These are phyloP conservation scores for Micromussa lordhowensis DNA, from an alignment of 92 coral and sea anemone genomes.

Conservation along the genomic window DNA sequence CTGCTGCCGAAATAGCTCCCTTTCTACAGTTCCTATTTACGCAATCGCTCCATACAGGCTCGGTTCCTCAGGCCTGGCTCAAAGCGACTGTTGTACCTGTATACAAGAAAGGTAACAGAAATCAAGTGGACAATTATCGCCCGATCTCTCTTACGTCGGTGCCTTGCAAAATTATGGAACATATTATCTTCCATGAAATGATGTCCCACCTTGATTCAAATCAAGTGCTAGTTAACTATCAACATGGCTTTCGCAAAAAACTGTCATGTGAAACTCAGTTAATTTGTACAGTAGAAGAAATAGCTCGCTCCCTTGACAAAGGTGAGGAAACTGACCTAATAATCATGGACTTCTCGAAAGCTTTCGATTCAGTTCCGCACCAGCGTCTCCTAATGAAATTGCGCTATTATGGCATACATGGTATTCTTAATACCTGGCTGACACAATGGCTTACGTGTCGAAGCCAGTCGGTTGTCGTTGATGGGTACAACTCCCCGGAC, in stretches of 20 bases:
- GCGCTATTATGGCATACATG: constrained; percentile 46
- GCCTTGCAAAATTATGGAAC: constrained; percentile 61
- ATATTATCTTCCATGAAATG: constrained; percentile 42
- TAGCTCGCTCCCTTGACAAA: no score
- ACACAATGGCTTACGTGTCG: no score
- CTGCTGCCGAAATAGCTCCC: constrained; percentile 64
- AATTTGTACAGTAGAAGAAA: no score
- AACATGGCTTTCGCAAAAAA: constrained; percentile 59
- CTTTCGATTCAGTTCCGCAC: constrained; percentile 62
- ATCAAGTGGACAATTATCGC: constrained; percentile 37
- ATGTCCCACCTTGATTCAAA: constrained; percentile 45
- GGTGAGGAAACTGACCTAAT: not conserved
- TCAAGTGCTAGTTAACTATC: constrained; percentile 42
- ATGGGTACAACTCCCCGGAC: constrained; percentile 13
- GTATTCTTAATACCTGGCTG: not conserved
- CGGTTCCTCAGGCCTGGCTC: constrained; percentile 54
- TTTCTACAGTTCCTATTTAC: constrained; percentile 45
- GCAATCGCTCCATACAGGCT: constrained; percentile 45
- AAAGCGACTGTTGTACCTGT: constrained; percentile 52
- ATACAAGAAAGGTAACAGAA: constrained; percentile 55
- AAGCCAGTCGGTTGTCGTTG: not conserved
- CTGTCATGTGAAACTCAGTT: constrained; percentile 57
- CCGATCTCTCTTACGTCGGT: constrained; percentile 64
- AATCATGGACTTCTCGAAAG: constrained; percentile 43
- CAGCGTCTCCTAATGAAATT: constrained; percentile 38